Conservation (phyloP, 2,888 invertebrate species). For the Thymelicus acteon region DNA sequence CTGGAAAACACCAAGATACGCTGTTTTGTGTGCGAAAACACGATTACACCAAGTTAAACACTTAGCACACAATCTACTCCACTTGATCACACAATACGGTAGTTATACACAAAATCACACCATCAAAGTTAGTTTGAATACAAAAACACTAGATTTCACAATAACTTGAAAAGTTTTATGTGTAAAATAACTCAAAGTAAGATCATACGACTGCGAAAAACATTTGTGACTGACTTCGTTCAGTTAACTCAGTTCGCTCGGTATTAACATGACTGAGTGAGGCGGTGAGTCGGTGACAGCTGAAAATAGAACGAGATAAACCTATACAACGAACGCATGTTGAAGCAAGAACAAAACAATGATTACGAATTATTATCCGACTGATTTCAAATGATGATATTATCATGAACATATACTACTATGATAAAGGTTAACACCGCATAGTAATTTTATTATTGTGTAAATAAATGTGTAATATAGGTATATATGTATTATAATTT, state of each 20-base stretch:
- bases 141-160: slow-evolving; percentile 50
- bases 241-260: slow-evolving; percentile 74
- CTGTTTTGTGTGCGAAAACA: slow-evolving; percentile 52
- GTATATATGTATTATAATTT: background rate
- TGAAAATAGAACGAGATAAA: slow-evolving; percentile 53
- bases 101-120: slow-evolving; percentile 46
- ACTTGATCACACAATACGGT: slow-evolving; percentile 20
- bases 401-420: too few species aligned
- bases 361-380: slow-evolving; percentile 11
- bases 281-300: slow-evolving; percentile 56
- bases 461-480: background rate
- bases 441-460: background rate
- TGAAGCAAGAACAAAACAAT: slow-evolving; percentile 47
- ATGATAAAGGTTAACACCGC: too few species aligned
- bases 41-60: slow-evolving; percentile 19
- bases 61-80: slow-evolving; percentile 40
- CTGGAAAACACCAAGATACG: slow-evolving; percentile 57
- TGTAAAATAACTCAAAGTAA: slow-evolving; percentile 60
- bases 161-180: slow-evolving; percentile 53
- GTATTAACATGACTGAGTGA: slow-evolving; percentile 51
- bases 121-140: slow-evolving; percentile 40
- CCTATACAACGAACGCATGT: slow-evolving; percentile 51
- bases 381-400: background rate
- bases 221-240: slow-evolving; percentile 77
- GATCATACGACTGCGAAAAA: slow-evolving; percentile 60